These are phyloP conservation scores for Alces alces DNA, from an alignment of 2,113 vertebrate species.

Conservation along the genomic window DNA sequence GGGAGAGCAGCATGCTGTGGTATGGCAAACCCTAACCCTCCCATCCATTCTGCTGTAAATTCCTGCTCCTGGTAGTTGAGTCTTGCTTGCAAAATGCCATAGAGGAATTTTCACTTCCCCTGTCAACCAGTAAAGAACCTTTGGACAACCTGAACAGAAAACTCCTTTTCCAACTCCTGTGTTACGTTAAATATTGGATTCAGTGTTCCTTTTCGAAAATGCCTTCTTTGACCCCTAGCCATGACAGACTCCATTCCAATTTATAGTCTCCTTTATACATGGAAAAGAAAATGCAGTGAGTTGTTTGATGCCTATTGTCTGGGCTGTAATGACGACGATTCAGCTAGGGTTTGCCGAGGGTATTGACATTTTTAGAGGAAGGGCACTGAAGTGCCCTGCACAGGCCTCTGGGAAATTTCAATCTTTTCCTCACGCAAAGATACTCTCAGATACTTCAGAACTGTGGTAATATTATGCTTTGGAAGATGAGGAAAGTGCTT, in stretches of 20 bases:
- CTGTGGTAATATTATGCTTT: background rate
- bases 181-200: background rate
- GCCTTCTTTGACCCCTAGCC: background rate
- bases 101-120: background rate
- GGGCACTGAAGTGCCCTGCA: background rate
- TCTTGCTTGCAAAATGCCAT: background rate
- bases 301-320: background rate
- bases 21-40: background rate
- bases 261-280: background rate
- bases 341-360: background rate
- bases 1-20: background rate
- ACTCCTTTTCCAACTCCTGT: background rate
- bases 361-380: background rate
- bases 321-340: background rate
- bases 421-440: background rate
- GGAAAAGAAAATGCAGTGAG: background rate
- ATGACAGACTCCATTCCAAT: background rate
- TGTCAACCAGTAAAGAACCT: background rate
- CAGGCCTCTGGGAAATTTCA: background rate
- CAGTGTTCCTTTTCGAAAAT: slow-evolving; percentile 17
- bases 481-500: background rate
- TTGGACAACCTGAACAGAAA: background rate
- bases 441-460: background rate
- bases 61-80: background rate
- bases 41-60: background rate